Conservation (phyloP, 2,113 vertebrate genomes). For the Sardina pilchardus region DNA sequence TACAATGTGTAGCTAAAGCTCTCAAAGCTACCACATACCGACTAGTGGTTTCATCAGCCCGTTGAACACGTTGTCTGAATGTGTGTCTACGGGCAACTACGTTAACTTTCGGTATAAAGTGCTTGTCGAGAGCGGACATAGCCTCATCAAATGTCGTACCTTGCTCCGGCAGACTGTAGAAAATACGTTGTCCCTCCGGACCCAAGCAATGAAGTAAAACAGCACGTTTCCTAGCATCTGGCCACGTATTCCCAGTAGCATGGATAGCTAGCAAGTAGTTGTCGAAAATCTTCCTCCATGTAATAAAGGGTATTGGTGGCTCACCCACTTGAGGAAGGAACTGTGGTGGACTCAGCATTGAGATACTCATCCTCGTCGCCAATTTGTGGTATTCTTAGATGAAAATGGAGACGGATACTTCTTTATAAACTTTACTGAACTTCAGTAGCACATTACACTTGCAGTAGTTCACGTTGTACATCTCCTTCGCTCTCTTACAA, state of each 20-base stretch:
- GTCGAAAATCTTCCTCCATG: not conserved
- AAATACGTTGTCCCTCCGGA: slow-evolving; percentile 13
- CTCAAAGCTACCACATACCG: not conserved
- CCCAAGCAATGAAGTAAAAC: not conserved
- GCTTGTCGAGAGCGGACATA: slow-evolving; percentile 14
- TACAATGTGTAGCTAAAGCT: not conserved
- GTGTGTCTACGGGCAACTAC: not conserved
- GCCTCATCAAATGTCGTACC: slow-evolving; percentile 12
- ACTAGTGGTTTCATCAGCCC: slow-evolving; percentile 16
- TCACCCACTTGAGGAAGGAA: not conserved
- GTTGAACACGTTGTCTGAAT: slow-evolving; percentile 17
- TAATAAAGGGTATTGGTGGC: not conserved
- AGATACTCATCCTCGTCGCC: not conserved
- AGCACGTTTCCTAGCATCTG: not conserved
- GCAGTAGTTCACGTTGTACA: too few species aligned
- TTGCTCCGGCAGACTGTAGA: slow-evolving; percentile 4
- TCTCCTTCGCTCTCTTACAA: too few species aligned
- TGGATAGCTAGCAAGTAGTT: not conserved
- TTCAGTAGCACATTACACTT: too few species aligned
- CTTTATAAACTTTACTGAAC: too few species aligned
- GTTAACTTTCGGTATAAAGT: slow-evolving; percentile 25
- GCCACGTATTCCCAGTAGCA: not conserved
- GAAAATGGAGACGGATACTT: too few species aligned
- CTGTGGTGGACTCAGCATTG: not conserved
- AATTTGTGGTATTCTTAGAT: too few species aligned